Evolutionary conservation across 2,797 vertebrate species (phyloP), one percentile per base, ranked within the genome.

Genomic region (Vespertilio murinus): DNA sequence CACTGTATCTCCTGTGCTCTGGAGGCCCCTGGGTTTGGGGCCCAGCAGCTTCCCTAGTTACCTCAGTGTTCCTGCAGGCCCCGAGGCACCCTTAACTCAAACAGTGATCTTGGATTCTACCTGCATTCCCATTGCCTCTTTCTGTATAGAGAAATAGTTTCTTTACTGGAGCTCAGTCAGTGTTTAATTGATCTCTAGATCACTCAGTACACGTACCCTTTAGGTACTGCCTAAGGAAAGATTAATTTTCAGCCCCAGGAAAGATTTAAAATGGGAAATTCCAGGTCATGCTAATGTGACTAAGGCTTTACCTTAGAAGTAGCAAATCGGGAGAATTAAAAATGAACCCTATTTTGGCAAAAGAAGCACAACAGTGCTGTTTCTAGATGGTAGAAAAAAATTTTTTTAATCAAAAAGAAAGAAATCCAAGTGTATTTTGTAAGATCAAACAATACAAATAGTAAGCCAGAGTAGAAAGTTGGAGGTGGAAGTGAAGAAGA

Each of bases 161-260:
- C 95, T 95, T 97, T 88, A 64, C 88, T 81, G 92, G 94, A 95
- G 85, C 82, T 89, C 93, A 77, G 71, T 23, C 56, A 93, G 93
- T 82, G 78, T 94, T 91, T 95, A 97, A 97, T 97, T 95, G 96
- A 97, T 97, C 93, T 93, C 90, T 80, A 82, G 96, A 97, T 97
- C 96, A 97, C 85, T 96, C 93, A 38, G 81, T 97, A 87, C 42
- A 0, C 49, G 92, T 89, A 97, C 85, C 93, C 96, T 97, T 97
- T 96, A 97, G 95, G 92, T 97, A 97, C 90, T 89, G 97, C 97
- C 97, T 97, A 95, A 97, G 97, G 97, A 97, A 96, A 97, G 96
- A 97, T 97, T 97, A 96, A 96, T 96, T 97, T 97, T 95, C 95
- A 87, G 96, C 97, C 95, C 93, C 95, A 96, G 96, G 97, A 95